phyloP scores from a whole-genome alignment of 2,113 vertebrate genomes.

The Plotosus lineatus region DNA sequence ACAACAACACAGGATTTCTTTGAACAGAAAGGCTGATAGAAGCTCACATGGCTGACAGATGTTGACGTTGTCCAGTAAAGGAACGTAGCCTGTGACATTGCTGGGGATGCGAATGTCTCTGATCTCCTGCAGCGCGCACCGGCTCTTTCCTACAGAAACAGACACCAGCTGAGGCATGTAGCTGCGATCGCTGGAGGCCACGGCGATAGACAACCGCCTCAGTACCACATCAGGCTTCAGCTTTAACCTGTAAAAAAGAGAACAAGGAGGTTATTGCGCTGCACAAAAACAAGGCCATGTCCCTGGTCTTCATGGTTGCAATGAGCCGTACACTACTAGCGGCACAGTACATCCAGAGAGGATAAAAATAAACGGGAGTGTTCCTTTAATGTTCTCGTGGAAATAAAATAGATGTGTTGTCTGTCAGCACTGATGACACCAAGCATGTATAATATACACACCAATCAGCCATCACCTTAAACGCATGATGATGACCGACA shows the following conservation, averaged over 20 bases:
- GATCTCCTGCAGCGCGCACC: constrained; percentile 87
- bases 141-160: constrained; percentile 87
- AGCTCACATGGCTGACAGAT: constrained; percentile 94
- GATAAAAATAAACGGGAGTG: not conserved
- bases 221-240: constrained; percentile 94
- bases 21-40: not conserved
- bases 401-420: not conserved
- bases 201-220: constrained; percentile 89
- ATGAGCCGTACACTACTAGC: not conserved
- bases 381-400: not conserved
- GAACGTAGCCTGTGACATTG: constrained; percentile 93
- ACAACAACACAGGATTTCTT: not conserved
- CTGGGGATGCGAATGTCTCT: constrained; percentile 94
- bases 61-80: constrained; percentile 93
- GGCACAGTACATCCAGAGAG: not conserved
- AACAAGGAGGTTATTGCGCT: not conserved
- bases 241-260: constrained; percentile 78
- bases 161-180: constrained; percentile 98
- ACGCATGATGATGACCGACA: too few relatives aligned
- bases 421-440: not conserved
- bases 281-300: not conserved
- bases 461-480: too few relatives aligned
- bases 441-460: not conserved
- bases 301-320: not conserved
- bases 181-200: constrained; percentile 92